Percentiles rank a stretch among this genome's conserved stretches.
These are phyloP conservation scores for Drosophila busckii DNA, from an alignment of 1,140 invertebrate genomes.

Conservation along the genomic window DNA sequence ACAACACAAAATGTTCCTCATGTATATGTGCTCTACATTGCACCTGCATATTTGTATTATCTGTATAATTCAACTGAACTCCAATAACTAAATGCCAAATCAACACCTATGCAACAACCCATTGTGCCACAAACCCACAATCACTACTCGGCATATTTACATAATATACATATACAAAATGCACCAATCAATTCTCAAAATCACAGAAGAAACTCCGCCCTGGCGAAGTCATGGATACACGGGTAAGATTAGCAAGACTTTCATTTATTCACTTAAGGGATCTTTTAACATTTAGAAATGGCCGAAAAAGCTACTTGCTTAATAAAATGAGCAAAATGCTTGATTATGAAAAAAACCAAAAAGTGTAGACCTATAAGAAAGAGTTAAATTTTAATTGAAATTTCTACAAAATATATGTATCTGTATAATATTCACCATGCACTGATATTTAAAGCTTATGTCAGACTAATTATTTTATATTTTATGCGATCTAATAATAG, in stretches of 20 bases:
- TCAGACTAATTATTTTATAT: too few relatives aligned
- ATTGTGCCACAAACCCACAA: constrained; percentile 28
- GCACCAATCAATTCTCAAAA: constrained; percentile 70
- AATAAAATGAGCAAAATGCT: too few relatives aligned
- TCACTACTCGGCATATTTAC: constrained; percentile 35
- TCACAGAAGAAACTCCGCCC: constrained; percentile 90
- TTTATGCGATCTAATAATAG: too few relatives aligned
- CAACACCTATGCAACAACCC: constrained; percentile 12
- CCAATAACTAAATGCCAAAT: constrained; percentile 13
- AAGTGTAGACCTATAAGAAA: too few relatives aligned
- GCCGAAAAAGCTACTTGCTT: too few relatives aligned
- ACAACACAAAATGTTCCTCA: constrained; percentile 8
- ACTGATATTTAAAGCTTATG: too few relatives aligned
- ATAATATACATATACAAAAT: constrained; percentile 47
- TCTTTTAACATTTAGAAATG: too few relatives aligned
- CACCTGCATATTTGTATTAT: constrained; percentile 1
- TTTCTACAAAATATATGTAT: too few relatives aligned
- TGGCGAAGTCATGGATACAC: constrained; percentile 94
- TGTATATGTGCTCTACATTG: constrained; percentile 2
- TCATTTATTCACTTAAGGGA: background rate
- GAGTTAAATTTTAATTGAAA: too few relatives aligned
- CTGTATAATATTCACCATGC: too few relatives aligned
- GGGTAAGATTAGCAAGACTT: constrained; percentile 86
- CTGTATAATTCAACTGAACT: background rate
- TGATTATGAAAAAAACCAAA: too few relatives aligned